These are phyloP conservation scores for Bothrops jararaca DNA, from an alignment of 2,113 vertebrate genomes.

Conservation along the genomic window DNA sequence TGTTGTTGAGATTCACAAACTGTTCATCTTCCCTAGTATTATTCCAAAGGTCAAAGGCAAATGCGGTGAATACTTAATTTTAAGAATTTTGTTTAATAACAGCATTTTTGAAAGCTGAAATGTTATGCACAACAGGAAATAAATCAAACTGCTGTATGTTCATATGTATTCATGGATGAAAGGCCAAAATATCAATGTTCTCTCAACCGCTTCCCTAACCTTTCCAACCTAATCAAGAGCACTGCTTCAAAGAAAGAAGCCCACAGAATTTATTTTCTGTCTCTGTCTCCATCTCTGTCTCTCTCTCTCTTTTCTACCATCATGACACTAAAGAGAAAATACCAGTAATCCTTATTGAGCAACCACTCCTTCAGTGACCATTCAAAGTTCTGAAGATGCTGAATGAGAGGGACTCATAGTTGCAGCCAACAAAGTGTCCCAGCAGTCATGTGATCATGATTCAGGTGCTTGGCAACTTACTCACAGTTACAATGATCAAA, in stretches of 20 bases:
- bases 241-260: not conserved
- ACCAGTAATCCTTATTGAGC: not conserved
- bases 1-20: not conserved
- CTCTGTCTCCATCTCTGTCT: not conserved
- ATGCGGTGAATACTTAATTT: not conserved
- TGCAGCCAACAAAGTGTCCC: not conserved
- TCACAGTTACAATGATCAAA: not conserved
- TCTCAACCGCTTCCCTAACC: not conserved
- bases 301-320: not conserved
- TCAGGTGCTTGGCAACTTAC: not conserved
- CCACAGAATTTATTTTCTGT: not conserved
- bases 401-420: not conserved
- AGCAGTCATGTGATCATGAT: not conserved
- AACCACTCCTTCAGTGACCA: not conserved
- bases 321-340: not conserved
- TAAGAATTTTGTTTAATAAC: not conserved
- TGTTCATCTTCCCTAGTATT: not conserved
- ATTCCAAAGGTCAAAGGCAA: not conserved
- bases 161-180: not conserved
- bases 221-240: not conserved
- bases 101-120: not conserved
- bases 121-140: not conserved
- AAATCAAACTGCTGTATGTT: not conserved
- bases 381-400: not conserved
- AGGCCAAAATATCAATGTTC: not conserved